phyloP scores from a whole-genome alignment of 2,888 invertebrate species.

The Hipparchia semele region DNA sequence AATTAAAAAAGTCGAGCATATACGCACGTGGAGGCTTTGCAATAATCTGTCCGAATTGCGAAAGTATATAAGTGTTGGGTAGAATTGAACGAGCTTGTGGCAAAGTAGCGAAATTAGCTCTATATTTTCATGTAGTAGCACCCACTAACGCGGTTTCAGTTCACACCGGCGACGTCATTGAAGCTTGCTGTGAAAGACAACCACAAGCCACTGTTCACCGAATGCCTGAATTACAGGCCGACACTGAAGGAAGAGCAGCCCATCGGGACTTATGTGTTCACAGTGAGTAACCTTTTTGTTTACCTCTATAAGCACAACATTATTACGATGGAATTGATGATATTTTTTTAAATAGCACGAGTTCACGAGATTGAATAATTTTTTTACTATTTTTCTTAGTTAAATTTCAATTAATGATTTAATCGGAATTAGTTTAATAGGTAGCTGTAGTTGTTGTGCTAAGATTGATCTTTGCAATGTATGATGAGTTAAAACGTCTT shows the following conservation, averaged over 20 bases:
- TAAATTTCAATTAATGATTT: neutral
- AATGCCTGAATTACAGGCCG: constrained; percentile 92
- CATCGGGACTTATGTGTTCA: constrained; percentile 88
- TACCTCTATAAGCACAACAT: neutral
- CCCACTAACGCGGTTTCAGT: constrained; percentile 67
- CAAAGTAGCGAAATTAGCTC: constrained; percentile 24
- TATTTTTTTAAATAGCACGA: neutral
- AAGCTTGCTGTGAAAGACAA: constrained; percentile 85
- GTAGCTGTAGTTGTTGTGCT: neutral
- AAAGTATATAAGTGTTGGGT: constrained; percentile 15
- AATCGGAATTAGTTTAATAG: neutral
- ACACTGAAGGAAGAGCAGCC: constrained; percentile 91
- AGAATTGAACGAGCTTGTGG: constrained; percentile 14
- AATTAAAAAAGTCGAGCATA: neutral
- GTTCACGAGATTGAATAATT: neutral
- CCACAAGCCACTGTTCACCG: constrained; percentile 93
- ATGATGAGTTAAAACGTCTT: neutral
- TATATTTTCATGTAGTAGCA: constrained; percentile 59
- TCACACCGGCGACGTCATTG: constrained; percentile 59
- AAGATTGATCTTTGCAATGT: too few relatives aligned
- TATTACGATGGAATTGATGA: neutral
- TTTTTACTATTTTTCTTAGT: neutral
- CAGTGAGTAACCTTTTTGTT: constrained; percentile 72
- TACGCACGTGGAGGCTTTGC: neutral
- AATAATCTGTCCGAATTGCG: neutral